Evolutionary conservation across 2,888 invertebrate species (phyloP).

Genomic region (Conchocele bisecta): DNA sequence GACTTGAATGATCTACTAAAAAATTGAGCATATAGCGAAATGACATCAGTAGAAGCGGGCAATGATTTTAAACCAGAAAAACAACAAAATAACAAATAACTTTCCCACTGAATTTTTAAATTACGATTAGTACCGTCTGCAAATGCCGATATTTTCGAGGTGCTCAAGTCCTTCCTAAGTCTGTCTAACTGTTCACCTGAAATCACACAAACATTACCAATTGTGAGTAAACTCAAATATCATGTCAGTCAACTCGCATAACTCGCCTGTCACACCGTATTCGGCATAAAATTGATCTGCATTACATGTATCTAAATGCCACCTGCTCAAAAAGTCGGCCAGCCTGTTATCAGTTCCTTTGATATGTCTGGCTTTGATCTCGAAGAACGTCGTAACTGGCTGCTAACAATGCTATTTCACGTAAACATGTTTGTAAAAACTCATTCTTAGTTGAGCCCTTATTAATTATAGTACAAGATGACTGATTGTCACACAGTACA

Average conservation of each 20-base stretch:
- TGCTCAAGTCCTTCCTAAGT: background rate
- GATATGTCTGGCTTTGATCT: background rate
- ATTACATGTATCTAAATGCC: background rate
- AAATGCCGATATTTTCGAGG: background rate
- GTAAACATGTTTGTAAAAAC: background rate
- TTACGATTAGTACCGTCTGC: background rate
- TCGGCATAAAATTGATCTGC: background rate
- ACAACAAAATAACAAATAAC: constrained; percentile 3
- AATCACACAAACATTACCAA: background rate
- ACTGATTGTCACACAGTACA: background rate
- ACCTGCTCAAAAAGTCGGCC: background rate
- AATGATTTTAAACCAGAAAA: background rate
- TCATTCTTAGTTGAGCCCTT: background rate
- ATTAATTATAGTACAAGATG: background rate
- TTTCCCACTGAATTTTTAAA: constrained; percentile 3
- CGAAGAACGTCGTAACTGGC: background rate
- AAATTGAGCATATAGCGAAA: constrained; percentile 9
- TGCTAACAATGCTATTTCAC: background rate
- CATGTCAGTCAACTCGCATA: background rate
- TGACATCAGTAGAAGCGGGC: background rate
- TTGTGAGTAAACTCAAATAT: background rate
- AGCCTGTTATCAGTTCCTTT: background rate
- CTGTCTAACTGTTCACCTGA: background rate
- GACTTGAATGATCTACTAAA: background rate
- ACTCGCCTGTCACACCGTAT: background rate